A percentile compares a stretch with the other conserved stretches of the same genome.
Evolutionary conservation across 2,888 invertebrate genomes (phyloP).

Genomic region (Brenthis ino): DNA sequence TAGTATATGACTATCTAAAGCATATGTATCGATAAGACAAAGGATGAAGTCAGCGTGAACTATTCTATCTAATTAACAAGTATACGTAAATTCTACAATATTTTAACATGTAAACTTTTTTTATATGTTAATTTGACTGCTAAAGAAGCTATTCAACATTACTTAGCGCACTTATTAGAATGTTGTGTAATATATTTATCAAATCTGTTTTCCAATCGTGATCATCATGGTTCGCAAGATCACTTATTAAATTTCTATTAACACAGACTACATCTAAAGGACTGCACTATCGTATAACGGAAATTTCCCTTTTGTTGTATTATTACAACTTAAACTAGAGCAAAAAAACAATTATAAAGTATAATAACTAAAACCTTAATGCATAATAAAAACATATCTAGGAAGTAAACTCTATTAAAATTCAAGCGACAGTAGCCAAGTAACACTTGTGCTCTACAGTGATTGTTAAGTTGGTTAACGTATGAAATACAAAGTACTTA

Average conservation of each 20-base stretch:
- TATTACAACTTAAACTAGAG: neutral
- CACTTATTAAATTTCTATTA: neutral
- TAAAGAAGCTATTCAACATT: constrained; percentile 1
- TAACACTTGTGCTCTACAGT: too few species aligned
- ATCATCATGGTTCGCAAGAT: neutral
- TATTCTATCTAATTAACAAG: constrained; percentile 9
- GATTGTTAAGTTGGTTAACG: too few species aligned
- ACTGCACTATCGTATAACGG: neutral
- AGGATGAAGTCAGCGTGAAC: neutral
- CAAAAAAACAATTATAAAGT: neutral
- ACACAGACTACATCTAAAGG: neutral
- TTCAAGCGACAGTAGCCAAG: neutral
- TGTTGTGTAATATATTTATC: neutral
- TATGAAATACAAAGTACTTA: too few species aligned
- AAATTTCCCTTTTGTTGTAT: constrained; percentile 5
- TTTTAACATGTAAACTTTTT: constrained; percentile 8
- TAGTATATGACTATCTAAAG: too few species aligned
- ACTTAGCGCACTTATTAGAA: constrained; percentile 3
- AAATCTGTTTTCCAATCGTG: too few species aligned
- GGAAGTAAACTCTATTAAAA: neutral
- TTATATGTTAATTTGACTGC: neutral
- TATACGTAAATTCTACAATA: constrained; percentile 13
- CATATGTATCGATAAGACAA: too few species aligned
- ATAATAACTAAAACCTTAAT: constrained; percentile 7
- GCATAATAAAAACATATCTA: neutral